Base-by-base conservation (phyloP, 2,797 vertebrate species). In the Xerus rutilus region DNA sequence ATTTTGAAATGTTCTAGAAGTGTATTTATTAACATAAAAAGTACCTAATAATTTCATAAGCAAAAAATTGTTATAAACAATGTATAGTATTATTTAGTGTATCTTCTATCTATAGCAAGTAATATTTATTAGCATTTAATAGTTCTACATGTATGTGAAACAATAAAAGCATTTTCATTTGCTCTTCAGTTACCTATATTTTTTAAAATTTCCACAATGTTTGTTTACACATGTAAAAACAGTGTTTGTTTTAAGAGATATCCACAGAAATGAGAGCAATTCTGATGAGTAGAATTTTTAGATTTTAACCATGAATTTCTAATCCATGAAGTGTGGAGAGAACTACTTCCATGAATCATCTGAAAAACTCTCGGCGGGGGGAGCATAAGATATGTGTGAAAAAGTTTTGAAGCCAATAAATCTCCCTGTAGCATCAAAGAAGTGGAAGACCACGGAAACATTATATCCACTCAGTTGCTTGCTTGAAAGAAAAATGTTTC, bases 321-420 rank as follows among this genome's bases (percentile, higher is more conserved):
- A 70, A 59, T 54, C 30, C 76, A 57, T 67, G 69, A 87, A 92
- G 54, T 43, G 25, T 18, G 4, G 25, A 32, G 28, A 64, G 45
- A 70, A 82, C 2, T n/a, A 15, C 32, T 86, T 67, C 47, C 70
- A 43, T n/a, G 54, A 28, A 79, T 39, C 49, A 47, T 82, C 83
- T 77, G 84, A 43, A 69, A 86, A 92, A 59, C 30, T 83, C 64
- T 35, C 45, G 39, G 39, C 39, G 89, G 74, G 35, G 64, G 45
- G 21, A 52, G 43, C 57, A 10, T 69, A 92, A 85, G 30, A 45
- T 84, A 85, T 32, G 32, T 59, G 23, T 79, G 88, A 79, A 89
- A 57, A 93, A 62, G 35, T 85, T 95, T 76, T 86, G 72, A 96
- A 95, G 76, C 13, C 18, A 70, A 70, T 91, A 89, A 92, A 89